A percentile compares a stretch with the other conserved stretches of the same genome.
Conservation (phyloP, 2,888 invertebrate species). For the Parascotia fuliginaria region DNA sequence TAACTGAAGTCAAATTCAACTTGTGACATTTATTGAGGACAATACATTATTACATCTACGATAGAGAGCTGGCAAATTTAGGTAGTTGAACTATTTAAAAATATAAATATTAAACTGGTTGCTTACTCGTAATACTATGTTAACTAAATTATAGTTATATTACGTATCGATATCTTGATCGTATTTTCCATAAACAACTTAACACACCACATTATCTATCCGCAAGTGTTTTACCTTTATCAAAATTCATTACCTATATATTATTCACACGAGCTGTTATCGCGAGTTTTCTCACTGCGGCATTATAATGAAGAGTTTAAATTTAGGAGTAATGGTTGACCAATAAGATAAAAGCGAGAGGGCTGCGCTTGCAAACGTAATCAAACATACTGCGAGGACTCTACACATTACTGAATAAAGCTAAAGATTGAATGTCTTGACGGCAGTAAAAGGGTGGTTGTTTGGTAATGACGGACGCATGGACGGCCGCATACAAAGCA, state of each 20-base stretch:
- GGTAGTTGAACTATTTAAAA: too few relatives aligned
- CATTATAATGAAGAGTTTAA: conserved; percentile 85
- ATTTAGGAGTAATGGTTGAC: conserved; percentile 85
- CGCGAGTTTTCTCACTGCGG: conserved; percentile 81
- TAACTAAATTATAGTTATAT: conserved; percentile 6
- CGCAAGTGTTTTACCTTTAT: conserved; percentile 65
- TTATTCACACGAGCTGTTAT: conserved; percentile 77
- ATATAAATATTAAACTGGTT: neutral
- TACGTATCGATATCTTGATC: conserved; percentile 34
- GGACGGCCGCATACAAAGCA: conserved; percentile 84
- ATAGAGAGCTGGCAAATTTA: too few relatives aligned
- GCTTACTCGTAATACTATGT: neutral
- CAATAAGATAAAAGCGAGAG: conserved; percentile 85
- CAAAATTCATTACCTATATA: conserved; percentile 81
- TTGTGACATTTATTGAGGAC: too few relatives aligned
- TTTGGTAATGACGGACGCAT: conserved; percentile 81
- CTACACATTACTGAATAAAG: conserved; percentile 47
- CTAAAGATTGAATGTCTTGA: conserved; percentile 37
- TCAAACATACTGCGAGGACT: conserved; percentile 27
- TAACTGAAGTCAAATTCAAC: too few relatives aligned
- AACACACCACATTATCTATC: conserved; percentile 48
- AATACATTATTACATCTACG: too few relatives aligned
- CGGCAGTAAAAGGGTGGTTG: conserved; percentile 51
- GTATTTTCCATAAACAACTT: conserved; percentile 37
- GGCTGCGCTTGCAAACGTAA: conserved; percentile 62